Percentiles rank a stretch among this genome's conserved stretches.
phyloP scores from a whole-genome alignment of 1,140 invertebrate genomes.

The Homalodisca vitripennis region DNA sequence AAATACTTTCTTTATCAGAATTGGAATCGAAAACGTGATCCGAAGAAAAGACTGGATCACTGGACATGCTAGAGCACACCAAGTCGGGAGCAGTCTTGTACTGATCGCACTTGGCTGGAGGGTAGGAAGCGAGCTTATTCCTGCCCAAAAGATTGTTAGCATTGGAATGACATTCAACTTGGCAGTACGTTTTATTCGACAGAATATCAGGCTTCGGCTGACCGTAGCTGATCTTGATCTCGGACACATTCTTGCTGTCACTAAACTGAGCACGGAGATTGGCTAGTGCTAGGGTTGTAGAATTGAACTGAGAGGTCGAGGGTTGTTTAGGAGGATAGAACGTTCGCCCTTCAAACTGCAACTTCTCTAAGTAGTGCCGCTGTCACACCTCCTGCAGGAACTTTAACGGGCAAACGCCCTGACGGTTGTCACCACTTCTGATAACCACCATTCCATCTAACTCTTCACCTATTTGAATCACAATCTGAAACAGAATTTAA shows the following conservation, averaged over 20 bases:
- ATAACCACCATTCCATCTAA: slow-evolving; percentile 91
- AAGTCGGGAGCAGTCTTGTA: slow-evolving; percentile 14
- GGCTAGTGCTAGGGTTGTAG: background rate
- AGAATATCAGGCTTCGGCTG: background rate
- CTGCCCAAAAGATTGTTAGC: background rate
- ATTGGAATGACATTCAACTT: background rate
- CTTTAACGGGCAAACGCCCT: slow-evolving; percentile 79
- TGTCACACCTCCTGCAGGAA: slow-evolving; percentile 85
- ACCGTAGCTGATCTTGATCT: background rate
- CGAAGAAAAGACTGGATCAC: background rate
- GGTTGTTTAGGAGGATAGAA: slow-evolving; percentile 14
- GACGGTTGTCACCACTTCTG: slow-evolving; percentile 80
- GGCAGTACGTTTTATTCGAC: background rate
- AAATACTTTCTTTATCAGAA: background rate
- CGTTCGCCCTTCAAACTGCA: slow-evolving; percentile 9
- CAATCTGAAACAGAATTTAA: slow-evolving; percentile 59
- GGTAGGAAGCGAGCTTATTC: slow-evolving; percentile 1
- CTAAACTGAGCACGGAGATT: background rate
- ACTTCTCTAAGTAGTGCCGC: slow-evolving; percentile 21
- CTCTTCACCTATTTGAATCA: slow-evolving; percentile 79
- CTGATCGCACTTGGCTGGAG: background rate
- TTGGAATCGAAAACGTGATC: too few relatives aligned
- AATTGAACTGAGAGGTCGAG: slow-evolving; percentile 17
- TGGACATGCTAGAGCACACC: slow-evolving; percentile 7
- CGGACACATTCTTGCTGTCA: background rate